Evolutionary conservation across 2,888 invertebrate genomes (phyloP).

Genomic region (Onthophagus sagittarius): DNA sequence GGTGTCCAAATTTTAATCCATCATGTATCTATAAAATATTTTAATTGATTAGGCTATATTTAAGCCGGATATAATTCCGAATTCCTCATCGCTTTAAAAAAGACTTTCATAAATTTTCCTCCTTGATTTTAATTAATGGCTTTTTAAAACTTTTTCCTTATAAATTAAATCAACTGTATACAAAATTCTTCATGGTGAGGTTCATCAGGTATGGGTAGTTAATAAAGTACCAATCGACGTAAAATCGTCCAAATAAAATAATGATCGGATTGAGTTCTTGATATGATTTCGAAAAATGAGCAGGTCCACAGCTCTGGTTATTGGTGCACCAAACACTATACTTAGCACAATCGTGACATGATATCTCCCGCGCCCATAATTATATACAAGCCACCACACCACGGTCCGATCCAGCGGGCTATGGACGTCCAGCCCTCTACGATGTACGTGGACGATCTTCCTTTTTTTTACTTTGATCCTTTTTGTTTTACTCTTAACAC

Average conservation of each 20-base stretch:
- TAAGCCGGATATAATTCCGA: no score
- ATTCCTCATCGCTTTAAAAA: no score
- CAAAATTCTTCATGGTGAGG: conserved; percentile 17
- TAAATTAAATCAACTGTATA: no score
- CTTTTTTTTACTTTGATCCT: not conserved
- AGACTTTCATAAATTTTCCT: no score
- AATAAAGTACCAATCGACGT: conserved; percentile 46
- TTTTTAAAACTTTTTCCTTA: no score
- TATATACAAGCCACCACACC: conserved; percentile 38
- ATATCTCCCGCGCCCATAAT: conserved; percentile 48
- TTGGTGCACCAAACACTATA: conserved; percentile 50
- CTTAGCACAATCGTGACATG: conserved; percentile 50
- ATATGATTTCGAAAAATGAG: conserved; percentile 26
- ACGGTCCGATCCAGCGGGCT: conserved; percentile 7
- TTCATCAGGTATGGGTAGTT: conserved; percentile 32
- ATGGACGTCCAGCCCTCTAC: not conserved
- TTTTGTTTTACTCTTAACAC: not conserved
- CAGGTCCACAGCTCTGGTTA: conserved; percentile 43
- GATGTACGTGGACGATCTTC: not conserved
- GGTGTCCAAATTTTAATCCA: no score
- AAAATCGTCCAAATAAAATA: conserved; percentile 31
- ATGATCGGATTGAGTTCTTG: conserved; percentile 26
- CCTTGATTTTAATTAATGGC: no score
- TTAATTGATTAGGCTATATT: no score
- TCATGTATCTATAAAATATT: no score